A percentile compares a stretch with the other conserved stretches of the same genome.
Conservation (phyloP, 2,797 vertebrate species). For the Anas flavirostris region DNA sequence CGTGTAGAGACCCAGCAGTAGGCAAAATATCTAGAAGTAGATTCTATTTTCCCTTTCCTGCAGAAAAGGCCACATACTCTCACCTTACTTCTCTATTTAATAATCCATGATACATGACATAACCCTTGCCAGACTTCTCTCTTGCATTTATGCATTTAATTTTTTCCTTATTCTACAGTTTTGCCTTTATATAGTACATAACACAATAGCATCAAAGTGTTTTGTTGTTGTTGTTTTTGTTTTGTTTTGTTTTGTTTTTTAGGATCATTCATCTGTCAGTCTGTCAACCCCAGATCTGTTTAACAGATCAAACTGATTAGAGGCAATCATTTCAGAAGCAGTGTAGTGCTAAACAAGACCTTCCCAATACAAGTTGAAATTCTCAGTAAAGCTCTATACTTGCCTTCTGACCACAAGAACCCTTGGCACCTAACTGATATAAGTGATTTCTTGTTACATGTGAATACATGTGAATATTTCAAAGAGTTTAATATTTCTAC, state of each 20-base stretch:
- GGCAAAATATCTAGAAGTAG: background rate
- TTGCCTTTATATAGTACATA: background rate
- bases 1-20: background rate
- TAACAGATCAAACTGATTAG: background rate
- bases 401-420: background rate
- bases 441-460: background rate
- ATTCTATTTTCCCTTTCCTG: background rate
- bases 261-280: background rate
- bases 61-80: background rate
- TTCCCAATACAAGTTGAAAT: background rate
- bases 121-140: background rate
- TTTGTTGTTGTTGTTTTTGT: too few relatives aligned
- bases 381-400: background rate
- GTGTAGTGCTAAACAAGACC: background rate
- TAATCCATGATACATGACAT: background rate
- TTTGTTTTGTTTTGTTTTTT: background rate
- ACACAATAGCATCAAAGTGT: background rate
- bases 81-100: background rate
- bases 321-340: background rate
- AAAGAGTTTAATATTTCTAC: background rate
- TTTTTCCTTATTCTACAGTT: background rate
- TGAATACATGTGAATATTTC: background rate
- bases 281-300: background rate
- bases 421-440: background rate
- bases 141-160: background rate